phyloP scores from a whole-genome alignment of 2,113 vertebrate genomes.

The Tursiops truncatus region DNA sequence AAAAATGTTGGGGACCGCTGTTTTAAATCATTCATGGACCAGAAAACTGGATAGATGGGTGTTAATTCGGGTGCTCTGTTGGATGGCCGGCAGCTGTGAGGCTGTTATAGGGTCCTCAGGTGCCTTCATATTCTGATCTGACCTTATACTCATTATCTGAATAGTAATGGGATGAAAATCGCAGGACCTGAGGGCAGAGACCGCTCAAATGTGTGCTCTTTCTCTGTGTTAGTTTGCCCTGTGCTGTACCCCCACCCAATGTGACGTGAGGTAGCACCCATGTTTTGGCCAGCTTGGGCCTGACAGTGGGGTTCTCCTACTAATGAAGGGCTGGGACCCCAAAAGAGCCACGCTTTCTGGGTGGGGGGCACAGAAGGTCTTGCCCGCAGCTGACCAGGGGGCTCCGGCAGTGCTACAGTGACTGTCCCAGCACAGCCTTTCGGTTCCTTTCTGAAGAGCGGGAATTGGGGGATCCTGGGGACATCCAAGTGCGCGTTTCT shows the following conservation, averaged over 20 bases:
- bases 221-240: background rate
- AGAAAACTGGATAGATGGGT: background rate
- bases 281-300: background rate
- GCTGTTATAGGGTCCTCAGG: background rate
- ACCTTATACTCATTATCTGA: background rate
- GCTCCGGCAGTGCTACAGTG: rapidly evolving
- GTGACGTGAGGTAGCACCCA: background rate
- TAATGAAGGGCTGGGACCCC: background rate
- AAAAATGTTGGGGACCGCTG: too few species aligned
- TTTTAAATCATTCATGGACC: background rate
- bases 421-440: background rate
- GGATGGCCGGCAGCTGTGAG: background rate
- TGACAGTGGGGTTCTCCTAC: background rate
- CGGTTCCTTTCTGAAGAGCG: background rate
- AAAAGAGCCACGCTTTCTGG: background rate
- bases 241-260: too few species aligned
- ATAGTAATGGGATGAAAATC: background rate
- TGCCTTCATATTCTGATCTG: background rate
- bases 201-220: background rate
- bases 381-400: too few species aligned
- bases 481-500: background rate
- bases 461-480: background rate
- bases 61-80: too few species aligned
- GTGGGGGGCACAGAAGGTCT: background rate
- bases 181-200: background rate